Base-by-base conservation (phyloP, 2,888 invertebrate genomes). In the Hyles lineata region DNA sequence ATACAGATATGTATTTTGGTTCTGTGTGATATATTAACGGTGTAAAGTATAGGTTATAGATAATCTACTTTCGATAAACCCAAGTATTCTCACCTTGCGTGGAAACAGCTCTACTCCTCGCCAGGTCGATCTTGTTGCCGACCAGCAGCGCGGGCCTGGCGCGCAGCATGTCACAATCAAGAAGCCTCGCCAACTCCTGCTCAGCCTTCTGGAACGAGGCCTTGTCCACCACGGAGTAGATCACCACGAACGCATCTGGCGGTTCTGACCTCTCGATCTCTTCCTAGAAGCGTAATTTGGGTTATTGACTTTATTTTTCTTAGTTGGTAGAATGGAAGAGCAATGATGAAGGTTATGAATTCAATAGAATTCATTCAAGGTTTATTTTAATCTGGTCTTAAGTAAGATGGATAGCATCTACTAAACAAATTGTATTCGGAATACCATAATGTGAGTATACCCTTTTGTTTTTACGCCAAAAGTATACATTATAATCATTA, bases 81-180 rank as follows among this genome's bases (percentile, higher is more conserved):
- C 17, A 55, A 15, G 19, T n/a, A 7, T 23, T n/a, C 52, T 77
- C 60, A 99, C 99, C 99, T 96, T 99, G 98, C 35, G 97, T 96
- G 9, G 98, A 97, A 69, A 99, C 98, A 35, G 97, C 97, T 87
- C 98, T 96, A 87, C 98, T 97, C 80, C 99, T 95, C 52, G 98
- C 99, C 85, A 99, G 95, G 93, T 99, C 99, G 78, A 98, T 98
- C 95, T 99, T 99, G 92, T 99, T 99, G 71, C 97, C 99, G 25
- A 98, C 98, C 72, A 99, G 94, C 76, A 99, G 97, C 61, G 97
- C 97, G 0, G 98, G 97, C 80, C 97, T 95, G 43, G 96, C 95
- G 73, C 97, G 94, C 75, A 97, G 95, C 89, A 98, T 95, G 87
- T 98, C 98, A 85, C 96, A 96, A 89, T 98, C 98, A 85, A 97